phyloP scores from a whole-genome alignment of 2,888 invertebrate species.

The Orthonychiurus folsomi region DNA sequence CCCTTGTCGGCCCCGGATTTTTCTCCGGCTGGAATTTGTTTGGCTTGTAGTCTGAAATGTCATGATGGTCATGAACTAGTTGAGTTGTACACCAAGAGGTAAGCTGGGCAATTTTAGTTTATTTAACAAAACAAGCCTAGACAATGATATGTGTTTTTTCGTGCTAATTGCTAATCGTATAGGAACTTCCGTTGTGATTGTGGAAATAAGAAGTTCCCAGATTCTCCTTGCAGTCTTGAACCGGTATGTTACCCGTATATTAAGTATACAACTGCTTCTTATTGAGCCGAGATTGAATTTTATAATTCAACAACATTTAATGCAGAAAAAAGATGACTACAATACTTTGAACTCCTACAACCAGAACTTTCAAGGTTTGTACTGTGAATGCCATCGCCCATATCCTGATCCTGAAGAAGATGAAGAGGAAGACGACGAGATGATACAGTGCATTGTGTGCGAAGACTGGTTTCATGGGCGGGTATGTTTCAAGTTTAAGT shows the following conservation, averaged over 20 bases:
- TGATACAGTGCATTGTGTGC: slow-evolving; percentile 93
- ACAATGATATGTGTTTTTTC: background rate
- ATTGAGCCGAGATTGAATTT: no score
- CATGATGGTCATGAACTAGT: slow-evolving; percentile 92
- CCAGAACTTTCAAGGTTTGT: slow-evolving; percentile 87
- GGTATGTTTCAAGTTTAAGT: slow-evolving; percentile 46
- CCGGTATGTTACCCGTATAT: slow-evolving; percentile 46
- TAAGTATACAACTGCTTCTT: no score
- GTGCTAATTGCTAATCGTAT: slow-evolving; percentile 8
- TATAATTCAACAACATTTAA: slow-evolving; percentile 21
- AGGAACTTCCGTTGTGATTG: slow-evolving; percentile 93
- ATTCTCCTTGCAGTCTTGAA: slow-evolving; percentile 52
- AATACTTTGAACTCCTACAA: slow-evolving; percentile 75
- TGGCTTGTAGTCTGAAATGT: slow-evolving; percentile 87
- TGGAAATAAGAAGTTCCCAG: slow-evolving; percentile 68
- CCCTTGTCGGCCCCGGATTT: slow-evolving; percentile 54
- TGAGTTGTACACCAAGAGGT: slow-evolving; percentile 86
- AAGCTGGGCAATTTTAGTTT: slow-evolving; percentile 18
- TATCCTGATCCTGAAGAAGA: slow-evolving; percentile 79
- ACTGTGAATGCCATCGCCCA: slow-evolving; percentile 82
- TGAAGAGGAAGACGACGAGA: slow-evolving; percentile 62
- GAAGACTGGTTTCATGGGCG: slow-evolving; percentile 94
- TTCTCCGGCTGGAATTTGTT: slow-evolving; percentile 73
- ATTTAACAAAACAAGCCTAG: background rate
- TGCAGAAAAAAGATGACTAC: slow-evolving; percentile 51